Evolutionary conservation across 2,797 vertebrate genomes (phyloP).

Genomic region (Chromis chromis): DNA sequence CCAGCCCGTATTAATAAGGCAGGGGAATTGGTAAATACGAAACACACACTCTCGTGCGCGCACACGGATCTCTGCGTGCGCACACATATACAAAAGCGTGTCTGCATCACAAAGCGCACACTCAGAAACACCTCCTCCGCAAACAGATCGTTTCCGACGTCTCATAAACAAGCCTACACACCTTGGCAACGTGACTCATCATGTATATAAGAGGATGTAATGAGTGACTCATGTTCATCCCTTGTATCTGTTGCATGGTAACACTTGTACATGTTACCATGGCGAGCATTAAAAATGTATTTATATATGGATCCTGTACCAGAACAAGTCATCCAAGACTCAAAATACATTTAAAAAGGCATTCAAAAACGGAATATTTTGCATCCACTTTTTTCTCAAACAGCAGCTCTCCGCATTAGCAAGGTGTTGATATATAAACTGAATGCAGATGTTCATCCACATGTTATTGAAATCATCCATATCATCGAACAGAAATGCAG

Average conservation of each 20-base stretch:
- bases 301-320: not conserved
- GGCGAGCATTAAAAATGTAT: slow-evolving; percentile 9
- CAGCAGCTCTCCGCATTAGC: too few species aligned
- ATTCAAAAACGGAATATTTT: too few species aligned
- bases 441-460: slow-evolving; percentile 9
- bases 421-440: not conserved
- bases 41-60: slow-evolving; percentile 47
- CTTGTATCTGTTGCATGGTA: slow-evolving; percentile 50
- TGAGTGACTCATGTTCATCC: slow-evolving; percentile 61
- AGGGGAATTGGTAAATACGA: slow-evolving; percentile 80
- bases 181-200: slow-evolving; percentile 65
- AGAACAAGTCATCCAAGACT: too few species aligned
- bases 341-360: not conserved
- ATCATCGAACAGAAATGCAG: not conserved
- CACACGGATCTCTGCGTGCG: not conserved
- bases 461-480: too few species aligned
- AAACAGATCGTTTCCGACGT: slow-evolving; percentile 48
- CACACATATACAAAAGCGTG: slow-evolving; percentile 19
- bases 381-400: too few species aligned
- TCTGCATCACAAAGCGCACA: slow-evolving; percentile 31
- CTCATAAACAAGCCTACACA: slow-evolving; percentile 63
- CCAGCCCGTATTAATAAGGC: slow-evolving; percentile 76
- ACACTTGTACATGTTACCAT: slow-evolving; percentile 45
- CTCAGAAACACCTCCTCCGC: slow-evolving; percentile 50
- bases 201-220: slow-evolving; percentile 40